Conservation (phyloP, 2,113 vertebrate species). For the Bujurquina vittata region DNA sequence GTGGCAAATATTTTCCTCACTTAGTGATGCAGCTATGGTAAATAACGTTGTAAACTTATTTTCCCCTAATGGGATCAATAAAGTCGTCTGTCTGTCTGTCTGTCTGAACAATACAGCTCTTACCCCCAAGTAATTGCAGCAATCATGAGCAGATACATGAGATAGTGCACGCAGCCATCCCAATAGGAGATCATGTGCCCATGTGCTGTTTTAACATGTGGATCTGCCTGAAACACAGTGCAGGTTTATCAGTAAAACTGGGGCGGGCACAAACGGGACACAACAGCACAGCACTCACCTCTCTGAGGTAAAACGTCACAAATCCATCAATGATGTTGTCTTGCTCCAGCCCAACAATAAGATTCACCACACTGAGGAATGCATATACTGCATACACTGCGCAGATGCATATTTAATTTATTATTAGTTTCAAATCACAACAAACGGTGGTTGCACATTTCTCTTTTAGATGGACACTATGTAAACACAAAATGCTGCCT, state of each 20-base stretch:
- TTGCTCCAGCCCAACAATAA: slow-evolving; percentile 93
- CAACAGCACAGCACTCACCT: slow-evolving; percentile 77
- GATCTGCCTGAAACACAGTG: slow-evolving; percentile 82
- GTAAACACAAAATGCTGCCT: not conserved
- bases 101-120: slow-evolving; percentile 43
- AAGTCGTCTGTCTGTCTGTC: too few species aligned
- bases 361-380: slow-evolving; percentile 91
- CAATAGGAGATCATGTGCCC: slow-evolving; percentile 95
- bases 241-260: not conserved
- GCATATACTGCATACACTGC: slow-evolving; percentile 90
- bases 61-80: too few species aligned
- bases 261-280: not conserved
- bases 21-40: not conserved
- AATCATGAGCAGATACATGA: slow-evolving; percentile 96
- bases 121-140: slow-evolving; percentile 96
- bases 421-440: not conserved
- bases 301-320: slow-evolving; percentile 91
- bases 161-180: slow-evolving; percentile 94
- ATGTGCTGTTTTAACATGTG: slow-evolving; percentile 90
- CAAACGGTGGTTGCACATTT: not conserved
- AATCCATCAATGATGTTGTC: slow-evolving; percentile 96
- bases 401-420: slow-evolving; percentile 15
- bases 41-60: not conserved
- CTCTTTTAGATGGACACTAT: not conserved
- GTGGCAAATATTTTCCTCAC: not conserved